Evolutionary conservation across 2,888 invertebrate genomes (phyloP), one percentile per base, ranked within the genome.

Genomic region (Germaria angustata): DNA sequence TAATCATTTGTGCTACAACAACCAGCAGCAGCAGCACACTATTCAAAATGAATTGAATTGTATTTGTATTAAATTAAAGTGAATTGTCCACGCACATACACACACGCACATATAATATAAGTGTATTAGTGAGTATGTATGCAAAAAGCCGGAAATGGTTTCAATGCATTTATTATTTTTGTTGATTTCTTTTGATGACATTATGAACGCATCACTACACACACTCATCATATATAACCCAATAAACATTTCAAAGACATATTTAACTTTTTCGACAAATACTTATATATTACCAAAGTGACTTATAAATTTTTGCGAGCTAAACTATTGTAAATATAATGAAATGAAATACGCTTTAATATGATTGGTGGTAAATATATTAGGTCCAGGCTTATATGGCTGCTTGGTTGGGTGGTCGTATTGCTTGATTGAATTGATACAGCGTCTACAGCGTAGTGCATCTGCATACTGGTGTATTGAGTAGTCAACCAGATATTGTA

Each of bases 161-260:
- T 71, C 75, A 79, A 82, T 76, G 59, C 82, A 79, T 41, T 79
- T 79, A 82, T 79, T 79, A 79, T 53, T 75, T 77, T 78, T 68
- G 77, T 78, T 78, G 81, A 77, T 78, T 76, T 76, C 77, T 82
- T 82, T 79, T 82, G 82, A 82, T 82, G 79, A 71, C 75, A 82
- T 82, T 82, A 82, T 79, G 20, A 72, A 82, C 79, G 75, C 82
- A 79, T 82, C 82, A 79, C 71, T 75, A 41, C 65, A 46, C 65
- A 53, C 24, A 44, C 28, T 36, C 36, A 28, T 13, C n/a, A 17
- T 13, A 20, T 3, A 34, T 36, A 46, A 66, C 55, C 65, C 65
- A 75, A 22, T 15, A 66, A 17, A 49, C 55, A 75, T 46, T 57
- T n/a, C 9, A 57, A 17, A 55, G 6, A 9, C 6, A 0, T 6